Evolutionary conservation across 1,140 invertebrate species (phyloP).

Genomic region (Lepeophtheirus salmonis): DNA sequence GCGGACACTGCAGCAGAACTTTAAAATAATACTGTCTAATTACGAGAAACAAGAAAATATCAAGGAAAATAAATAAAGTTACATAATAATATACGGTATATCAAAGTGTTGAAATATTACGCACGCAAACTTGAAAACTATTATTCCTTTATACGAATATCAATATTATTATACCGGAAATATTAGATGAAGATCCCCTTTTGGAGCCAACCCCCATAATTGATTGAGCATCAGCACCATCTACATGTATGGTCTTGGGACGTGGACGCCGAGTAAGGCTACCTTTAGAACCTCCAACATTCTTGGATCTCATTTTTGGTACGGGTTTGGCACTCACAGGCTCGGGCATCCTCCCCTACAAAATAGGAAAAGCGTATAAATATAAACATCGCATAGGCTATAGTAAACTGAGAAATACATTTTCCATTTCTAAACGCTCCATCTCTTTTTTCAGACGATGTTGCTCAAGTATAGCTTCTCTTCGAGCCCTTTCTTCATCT

Average conservation of each 20-base stretch:
- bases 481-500: constrained; percentile 64
- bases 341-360: constrained; percentile 24
- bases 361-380: constrained; percentile 19
- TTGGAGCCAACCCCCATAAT: constrained; percentile 38
- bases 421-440: constrained; percentile 52
- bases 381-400: no score
- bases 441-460: constrained; percentile 85
- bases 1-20: no score
- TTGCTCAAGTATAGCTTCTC: constrained; percentile 73
- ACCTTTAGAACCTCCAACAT: constrained; percentile 21
- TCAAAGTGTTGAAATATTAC: no score
- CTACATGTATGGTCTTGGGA: constrained; percentile 70
- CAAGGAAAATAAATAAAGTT: no score
- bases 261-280: constrained; percentile 42
- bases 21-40: no score
- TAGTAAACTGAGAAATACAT: no score
- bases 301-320: constrained; percentile 22
- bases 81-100: no score
- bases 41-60: no score
- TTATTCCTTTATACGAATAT: no score
- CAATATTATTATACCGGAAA: constrained; percentile 50
- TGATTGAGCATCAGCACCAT: constrained; percentile 40
- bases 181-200: constrained; percentile 57
- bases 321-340: constrained; percentile 25
- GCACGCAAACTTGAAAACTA: no score